Conservation (phyloP, 2,797 vertebrate genomes). For the Periparus ater region DNA sequence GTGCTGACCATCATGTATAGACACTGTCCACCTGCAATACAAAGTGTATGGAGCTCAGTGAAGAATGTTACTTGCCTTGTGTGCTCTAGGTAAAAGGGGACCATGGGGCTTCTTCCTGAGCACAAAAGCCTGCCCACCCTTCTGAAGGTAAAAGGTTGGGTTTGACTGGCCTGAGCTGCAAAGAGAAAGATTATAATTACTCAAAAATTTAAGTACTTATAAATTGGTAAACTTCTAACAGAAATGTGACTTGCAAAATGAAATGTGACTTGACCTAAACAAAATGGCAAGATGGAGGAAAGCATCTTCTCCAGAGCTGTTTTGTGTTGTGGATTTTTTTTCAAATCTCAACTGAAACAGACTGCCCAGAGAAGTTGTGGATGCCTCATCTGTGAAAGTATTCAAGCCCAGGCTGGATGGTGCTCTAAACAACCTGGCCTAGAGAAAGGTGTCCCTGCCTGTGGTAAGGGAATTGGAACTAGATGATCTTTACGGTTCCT, state of each 20-base stretch:
- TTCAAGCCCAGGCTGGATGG: not conserved
- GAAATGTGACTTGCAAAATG: not conserved
- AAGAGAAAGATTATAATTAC: not conserved
- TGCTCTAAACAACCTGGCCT: not conserved
- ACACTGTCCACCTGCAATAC: not conserved
- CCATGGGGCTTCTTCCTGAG: conserved; percentile 93
- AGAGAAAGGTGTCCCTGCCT: not conserved
- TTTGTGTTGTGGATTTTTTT: not conserved
- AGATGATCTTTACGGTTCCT: not conserved
- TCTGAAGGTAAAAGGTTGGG: conserved; percentile 89
- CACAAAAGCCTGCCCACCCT: conserved; percentile 79
- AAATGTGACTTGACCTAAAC: not conserved
- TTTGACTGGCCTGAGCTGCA: conserved; percentile 90
- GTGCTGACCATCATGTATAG: fast-evolving
- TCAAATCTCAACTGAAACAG: not conserved
- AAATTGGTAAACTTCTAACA: not conserved
- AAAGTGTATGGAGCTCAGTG: not conserved
- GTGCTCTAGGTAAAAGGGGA: conserved; percentile 86
- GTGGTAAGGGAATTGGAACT: not conserved
- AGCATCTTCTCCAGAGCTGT: not conserved
- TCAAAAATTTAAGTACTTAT: not conserved
- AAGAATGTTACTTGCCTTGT: conserved; percentile 76
- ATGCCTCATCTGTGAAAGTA: not conserved
- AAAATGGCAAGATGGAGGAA: not conserved
- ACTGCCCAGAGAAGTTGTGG: not conserved